Evolutionary conservation across 2,113 vertebrate species (phyloP), one percentile per base, ranked within the genome.

Genomic region (Equus przewalskii): DNA sequence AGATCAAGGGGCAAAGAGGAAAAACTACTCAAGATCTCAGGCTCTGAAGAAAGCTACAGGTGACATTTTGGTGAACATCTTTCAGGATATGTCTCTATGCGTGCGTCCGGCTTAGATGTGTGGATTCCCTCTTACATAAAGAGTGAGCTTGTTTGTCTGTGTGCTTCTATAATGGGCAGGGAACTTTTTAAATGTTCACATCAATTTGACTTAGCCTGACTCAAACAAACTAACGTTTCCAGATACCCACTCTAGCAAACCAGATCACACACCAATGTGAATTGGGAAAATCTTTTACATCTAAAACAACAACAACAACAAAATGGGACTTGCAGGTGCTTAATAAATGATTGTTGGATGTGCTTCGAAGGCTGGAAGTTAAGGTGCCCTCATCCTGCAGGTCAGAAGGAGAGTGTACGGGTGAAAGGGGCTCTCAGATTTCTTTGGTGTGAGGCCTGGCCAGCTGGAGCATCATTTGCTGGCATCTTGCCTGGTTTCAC

Each of bases 81-180:
- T 70, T 56, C 19, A 19, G 76, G 60, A 19, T 44, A 8, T 24
- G 8, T 80, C 51, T 60, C 5, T 2, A n/a, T 5, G 44, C 46
- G 16, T 14, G 33, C 13, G 3, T 14, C 11, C 2, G n/a, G 8
- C 1, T 1, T 0, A 8, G 11, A 60, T 5, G 2, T 3, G 12
- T 18, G 56, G 36, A 13, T 36, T 56, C 33, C 7, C 36, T 75
- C 41, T 69, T 54, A 49, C 0, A 10, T 30, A 19, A 65, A 76
- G 56, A 12, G 12, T 0, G 24, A 18, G 28, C 22, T 0, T 26
- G 3, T 22, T 78, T 79, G 26, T 46, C 30, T 70, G 5, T 41
- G 69, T 33, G 64, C 51, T 84, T 95, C 69, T 41, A 10, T 12
- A 13, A 60, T 10, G n/a, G 6, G 10, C 2, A 16, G 65, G 70